Base-by-base conservation (phyloP, 2,113 vertebrate genomes). In the Synchiropus splendidus region DNA sequence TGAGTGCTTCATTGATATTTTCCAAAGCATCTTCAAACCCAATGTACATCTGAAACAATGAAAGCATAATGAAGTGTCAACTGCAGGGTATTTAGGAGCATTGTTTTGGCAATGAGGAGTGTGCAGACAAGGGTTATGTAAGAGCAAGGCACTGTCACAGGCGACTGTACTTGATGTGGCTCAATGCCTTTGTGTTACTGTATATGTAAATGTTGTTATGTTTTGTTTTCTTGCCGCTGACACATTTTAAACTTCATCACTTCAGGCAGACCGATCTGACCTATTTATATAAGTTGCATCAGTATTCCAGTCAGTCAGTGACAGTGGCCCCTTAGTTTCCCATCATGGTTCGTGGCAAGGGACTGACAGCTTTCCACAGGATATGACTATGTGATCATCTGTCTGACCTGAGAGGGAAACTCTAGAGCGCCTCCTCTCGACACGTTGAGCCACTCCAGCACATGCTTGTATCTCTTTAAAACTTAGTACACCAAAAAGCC, bases 91-190 rank as follows among this genome's bases (percentile, higher is more conserved):
- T 65, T 72, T 64, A 59, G 56, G 68, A 59, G 67, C 61, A 64
- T 58, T 64, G 70, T 72, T 79, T 73, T 61, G 32, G 30, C 35
- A 77, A 81, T 78, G 71, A 77, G 75, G 71, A 61, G 58, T 62
- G 65, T 72, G 71, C 70, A 75, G 75, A 77, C 73, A 64, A 65
- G 65, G 74, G 77, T 83, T 84, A 81, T 82, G 81, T 80, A 79
- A 84, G 75, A 75, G 75, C 74, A 74, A 78, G 69, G 58, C 75
- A 65, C 74, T 64, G 66, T 72, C 62, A 32, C 64, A 63, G 69
- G 76, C 74, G 51, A 69, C 61, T 50, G 70, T 66, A 78, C 69
- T 80, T 66, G 75, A 77, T 46, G 51, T 84, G 80, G 81, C 76
- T 84, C 77, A 82, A 13, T 32, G 64, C 61, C 64, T 71, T 52